These are phyloP conservation scores for Chrosomus eos DNA, from an alignment of 2,797 vertebrate genomes.

Conservation along the genomic window DNA sequence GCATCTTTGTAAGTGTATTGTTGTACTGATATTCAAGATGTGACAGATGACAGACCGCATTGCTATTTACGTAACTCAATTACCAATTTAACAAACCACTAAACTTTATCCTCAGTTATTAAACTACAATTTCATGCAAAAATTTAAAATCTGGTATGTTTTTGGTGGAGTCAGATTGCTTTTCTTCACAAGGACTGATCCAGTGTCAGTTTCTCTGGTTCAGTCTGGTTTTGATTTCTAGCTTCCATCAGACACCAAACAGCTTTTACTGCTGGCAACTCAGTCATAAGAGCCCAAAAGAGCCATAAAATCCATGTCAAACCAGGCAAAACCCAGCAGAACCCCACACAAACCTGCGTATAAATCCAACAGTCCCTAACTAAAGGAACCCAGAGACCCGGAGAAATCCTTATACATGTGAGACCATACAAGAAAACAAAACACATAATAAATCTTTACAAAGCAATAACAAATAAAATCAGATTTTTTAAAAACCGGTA, in stretches of 20 bases:
- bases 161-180: neutral
- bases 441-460: neutral
- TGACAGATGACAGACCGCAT: neutral
- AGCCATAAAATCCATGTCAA: slow-evolving; percentile 57
- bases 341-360: slow-evolving; percentile 15
- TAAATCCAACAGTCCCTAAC: slow-evolving; percentile 21
- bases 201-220: slow-evolving; percentile 62
- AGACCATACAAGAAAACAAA: neutral
- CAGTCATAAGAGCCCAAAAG: slow-evolving; percentile 56
- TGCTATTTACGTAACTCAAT: slow-evolving; percentile 5
- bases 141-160: slow-evolving; percentile 13
- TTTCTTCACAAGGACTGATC: slow-evolving; percentile 20
- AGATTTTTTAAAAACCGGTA: neutral
- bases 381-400: neutral
- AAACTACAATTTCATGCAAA: neutral
- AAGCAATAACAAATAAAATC: neutral
- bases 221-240: slow-evolving; percentile 74
- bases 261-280: slow-evolving; percentile 65
- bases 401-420: neutral
- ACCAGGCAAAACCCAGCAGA: slow-evolving; percentile 57
- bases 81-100: neutral
- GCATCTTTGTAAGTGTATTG: slow-evolving; percentile 16
- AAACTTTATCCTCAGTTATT: slow-evolving; percentile 3
- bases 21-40: neutral
- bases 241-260: slow-evolving; percentile 66